Percentiles rank a stretch among this genome's conserved stretches.
Evolutionary conservation across 53 echinoderm and acorn worm species (phyloP).

Genomic region (Holothuria scabra): DNA sequence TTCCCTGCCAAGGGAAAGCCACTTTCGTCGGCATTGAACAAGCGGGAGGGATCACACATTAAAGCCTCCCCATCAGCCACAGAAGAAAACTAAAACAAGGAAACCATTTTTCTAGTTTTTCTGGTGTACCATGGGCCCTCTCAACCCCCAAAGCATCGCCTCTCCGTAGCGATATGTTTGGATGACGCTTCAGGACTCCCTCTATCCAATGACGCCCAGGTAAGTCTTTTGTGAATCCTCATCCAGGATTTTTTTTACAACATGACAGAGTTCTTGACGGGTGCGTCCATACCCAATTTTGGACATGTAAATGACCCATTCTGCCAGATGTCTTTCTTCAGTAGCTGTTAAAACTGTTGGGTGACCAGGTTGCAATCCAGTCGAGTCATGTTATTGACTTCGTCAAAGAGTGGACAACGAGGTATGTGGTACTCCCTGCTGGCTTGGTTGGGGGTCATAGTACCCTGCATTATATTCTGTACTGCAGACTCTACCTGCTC

Average conservation of each 20-base stretch:
- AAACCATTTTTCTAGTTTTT: conserved; percentile 63
- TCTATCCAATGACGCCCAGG: conserved; percentile 45
- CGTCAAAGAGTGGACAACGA: not conserved
- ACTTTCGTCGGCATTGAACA: conserved; percentile 70
- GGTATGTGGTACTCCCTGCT: conserved; percentile 26
- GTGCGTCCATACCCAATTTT: conserved; percentile 53
- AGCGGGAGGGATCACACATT: conserved; percentile 34
- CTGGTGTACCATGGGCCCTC: conserved; percentile 49
- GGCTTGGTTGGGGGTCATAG: not conserved
- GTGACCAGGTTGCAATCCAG: not conserved
- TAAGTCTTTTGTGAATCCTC: conserved; percentile 49
- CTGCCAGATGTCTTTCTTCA: conserved; percentile 35
- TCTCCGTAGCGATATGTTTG: conserved; percentile 14
- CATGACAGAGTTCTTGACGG: not conserved
- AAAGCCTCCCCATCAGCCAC: not conserved
- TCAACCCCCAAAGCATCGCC: conserved; percentile 55
- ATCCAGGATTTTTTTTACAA: conserved; percentile 40
- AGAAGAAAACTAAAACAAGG: not conserved
- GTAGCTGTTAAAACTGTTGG: not conserved
- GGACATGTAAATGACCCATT: conserved; percentile 44
- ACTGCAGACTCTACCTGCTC: conserved; percentile 21
- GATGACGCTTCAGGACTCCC: conserved; percentile 35
- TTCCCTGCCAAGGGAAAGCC: conserved; percentile 47
- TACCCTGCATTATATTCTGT: not conserved
- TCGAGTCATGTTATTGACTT: not conserved